Conservation (phyloP, 2,113 vertebrate genomes). For the Struthio camelus region DNA sequence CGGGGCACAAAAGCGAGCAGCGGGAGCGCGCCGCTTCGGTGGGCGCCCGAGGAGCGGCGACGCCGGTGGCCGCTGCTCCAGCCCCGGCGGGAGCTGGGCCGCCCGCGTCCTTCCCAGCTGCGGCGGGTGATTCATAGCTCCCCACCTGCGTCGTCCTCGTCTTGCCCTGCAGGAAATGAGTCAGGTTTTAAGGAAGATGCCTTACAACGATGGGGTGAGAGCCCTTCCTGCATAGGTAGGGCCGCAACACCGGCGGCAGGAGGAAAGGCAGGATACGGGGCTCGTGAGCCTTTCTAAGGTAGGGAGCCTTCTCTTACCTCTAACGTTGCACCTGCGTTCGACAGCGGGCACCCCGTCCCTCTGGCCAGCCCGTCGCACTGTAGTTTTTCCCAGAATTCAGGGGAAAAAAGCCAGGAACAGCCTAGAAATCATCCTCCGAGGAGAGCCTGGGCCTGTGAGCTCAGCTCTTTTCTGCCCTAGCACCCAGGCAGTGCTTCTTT, state of each 20-base stretch:
- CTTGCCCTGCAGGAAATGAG: constrained; percentile 52
- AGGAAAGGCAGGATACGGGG: neutral
- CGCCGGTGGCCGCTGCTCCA: neutral
- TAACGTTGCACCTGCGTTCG: rapidly evolving
- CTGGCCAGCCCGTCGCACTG: rapidly evolving
- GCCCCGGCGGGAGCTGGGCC: rapidly evolving
- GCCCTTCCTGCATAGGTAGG: neutral
- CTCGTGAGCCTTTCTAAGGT: rapidly evolving
- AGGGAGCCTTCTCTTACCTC: neutral
- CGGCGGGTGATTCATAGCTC: neutral
- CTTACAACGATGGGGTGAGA: neutral
- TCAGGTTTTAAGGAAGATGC: constrained; percentile 38
- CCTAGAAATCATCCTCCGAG: neutral
- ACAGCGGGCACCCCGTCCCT: neutral
- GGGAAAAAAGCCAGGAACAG: neutral
- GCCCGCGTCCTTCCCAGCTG: neutral
- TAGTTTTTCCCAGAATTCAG: rapidly evolving
- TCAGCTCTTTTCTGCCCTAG: neutral
- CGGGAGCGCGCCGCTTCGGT: no score
- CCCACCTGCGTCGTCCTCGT: constrained; percentile 24
- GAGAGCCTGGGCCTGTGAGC: rapidly evolving
- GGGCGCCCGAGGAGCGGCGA: no score
- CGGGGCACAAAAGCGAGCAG: neutral
- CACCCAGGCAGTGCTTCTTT: neutral
- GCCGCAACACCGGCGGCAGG: rapidly evolving